Conservation (phyloP, 2,888 invertebrate species). For the Parnassius mnemosyne region DNA sequence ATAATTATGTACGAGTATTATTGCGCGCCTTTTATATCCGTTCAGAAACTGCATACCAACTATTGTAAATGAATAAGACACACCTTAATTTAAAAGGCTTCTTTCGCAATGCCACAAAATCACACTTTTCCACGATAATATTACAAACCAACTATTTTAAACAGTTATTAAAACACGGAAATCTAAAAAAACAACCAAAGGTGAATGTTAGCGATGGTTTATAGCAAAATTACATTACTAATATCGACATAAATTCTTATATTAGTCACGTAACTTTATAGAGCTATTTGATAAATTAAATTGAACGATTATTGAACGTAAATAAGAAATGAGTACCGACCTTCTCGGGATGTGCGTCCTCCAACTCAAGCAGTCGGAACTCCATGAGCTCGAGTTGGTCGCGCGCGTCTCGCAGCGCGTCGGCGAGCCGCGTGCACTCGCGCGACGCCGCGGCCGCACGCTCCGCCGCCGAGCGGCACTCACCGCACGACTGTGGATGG, state of each 20-base stretch:
- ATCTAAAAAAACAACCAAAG: not conserved
- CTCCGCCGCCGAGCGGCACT: slow-evolving; percentile 67
- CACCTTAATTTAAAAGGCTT: slow-evolving; percentile 24
- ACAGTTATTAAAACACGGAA: not conserved
- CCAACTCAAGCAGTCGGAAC: slow-evolving; percentile 88
- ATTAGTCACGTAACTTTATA: too few relatives aligned
- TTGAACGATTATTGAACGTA: too few relatives aligned
- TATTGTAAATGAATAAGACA: slow-evolving; percentile 1
- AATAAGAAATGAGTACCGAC: slow-evolving; percentile 35
- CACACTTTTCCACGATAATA: not conserved
- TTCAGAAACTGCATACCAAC: slow-evolving; percentile 9
- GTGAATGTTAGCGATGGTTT: too few relatives aligned
- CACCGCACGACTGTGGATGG: slow-evolving; percentile 45
- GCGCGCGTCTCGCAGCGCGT: slow-evolving; percentile 86
- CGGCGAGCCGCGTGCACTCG: slow-evolving; percentile 80
- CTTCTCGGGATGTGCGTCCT: slow-evolving; percentile 82
- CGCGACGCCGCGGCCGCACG: slow-evolving; percentile 69
- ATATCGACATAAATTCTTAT: too few relatives aligned
- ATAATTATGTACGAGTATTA: slow-evolving; percentile 1
- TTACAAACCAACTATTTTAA: not conserved
- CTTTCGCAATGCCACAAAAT: slow-evolving; percentile 15
- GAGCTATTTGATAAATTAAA: too few relatives aligned
- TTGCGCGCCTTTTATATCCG: slow-evolving; percentile 22
- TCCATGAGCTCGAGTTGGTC: slow-evolving; percentile 91
- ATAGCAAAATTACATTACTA: too few relatives aligned